These are phyloP conservation scores for Fratercula arctica DNA, from an alignment of 2,797 vertebrate genomes.

Conservation along the genomic window DNA sequence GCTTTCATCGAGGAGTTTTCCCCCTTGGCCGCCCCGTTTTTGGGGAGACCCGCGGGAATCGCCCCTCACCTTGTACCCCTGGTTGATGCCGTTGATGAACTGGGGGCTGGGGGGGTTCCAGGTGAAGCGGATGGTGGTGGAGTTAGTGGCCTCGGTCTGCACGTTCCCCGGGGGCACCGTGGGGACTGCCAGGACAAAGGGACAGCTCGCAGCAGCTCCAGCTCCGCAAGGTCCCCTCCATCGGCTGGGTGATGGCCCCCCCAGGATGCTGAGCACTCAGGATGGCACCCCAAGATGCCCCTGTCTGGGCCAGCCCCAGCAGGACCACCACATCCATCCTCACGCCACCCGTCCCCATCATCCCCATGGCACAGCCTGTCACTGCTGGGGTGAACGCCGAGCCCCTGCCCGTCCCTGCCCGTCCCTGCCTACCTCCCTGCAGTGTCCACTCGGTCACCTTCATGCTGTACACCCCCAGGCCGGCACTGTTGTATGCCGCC, in stretches of 20 bases:
- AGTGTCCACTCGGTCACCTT: slow-evolving; percentile 97
- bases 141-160: slow-evolving; percentile 90
- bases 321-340: too few species aligned
- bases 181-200: slow-evolving; percentile 80
- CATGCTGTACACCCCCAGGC: slow-evolving; percentile 92
- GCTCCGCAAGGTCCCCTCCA: accelerated
- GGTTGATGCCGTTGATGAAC: slow-evolving; percentile 99
- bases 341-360: neutral
- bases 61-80: slow-evolving; percentile 94
- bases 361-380: accelerated
- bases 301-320: neutral
- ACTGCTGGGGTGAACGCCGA: accelerated
- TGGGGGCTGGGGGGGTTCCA: slow-evolving; percentile 97
- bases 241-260: accelerated
- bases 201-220: neutral
- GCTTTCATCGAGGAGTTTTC: neutral
- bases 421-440: slow-evolving; percentile 87
- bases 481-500: slow-evolving; percentile 93
- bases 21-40: accelerated
- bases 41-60: accelerated
- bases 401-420: neutral
- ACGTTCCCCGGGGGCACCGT: slow-evolving; percentile 93
- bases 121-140: slow-evolving; percentile 92
- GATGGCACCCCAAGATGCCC: neutral
- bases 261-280: neutral